Evolutionary conservation across 2,113 vertebrate genomes (phyloP), one percentile per base, ranked within the genome.

Genomic region (Oreochromis spilurus): DNA sequence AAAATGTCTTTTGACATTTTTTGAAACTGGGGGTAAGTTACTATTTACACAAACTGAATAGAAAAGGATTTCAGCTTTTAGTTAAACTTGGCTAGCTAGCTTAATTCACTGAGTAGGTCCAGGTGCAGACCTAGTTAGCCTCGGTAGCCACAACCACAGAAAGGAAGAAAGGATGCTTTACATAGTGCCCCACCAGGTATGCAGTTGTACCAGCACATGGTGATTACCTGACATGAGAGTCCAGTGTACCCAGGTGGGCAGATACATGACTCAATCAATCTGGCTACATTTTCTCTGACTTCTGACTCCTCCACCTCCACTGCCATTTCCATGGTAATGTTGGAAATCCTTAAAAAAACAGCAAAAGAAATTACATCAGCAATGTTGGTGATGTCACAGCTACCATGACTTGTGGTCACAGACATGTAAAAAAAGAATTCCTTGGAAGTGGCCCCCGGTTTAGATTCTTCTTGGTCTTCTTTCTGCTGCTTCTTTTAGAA

Each of bases 221-320:
- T 34, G 29, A 45, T 79, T 96, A 99, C 98, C 99, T 99, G 98
- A 87, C 99, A 99, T 3, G 99, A 99, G 77, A 97, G 93, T 70
- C 99, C 99, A 2, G 94, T 83, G 6, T 98, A 97, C 57, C 98
- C 98, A 24, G 83, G 60, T n/a, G 98, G 98, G 90, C 99, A 99
- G 54, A 91, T 24, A 17, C 99, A 99, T 0, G 95, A 96, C 94
- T 99, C 99, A 4, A 99, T 92, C 31, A 96, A 90, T 48, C 75
- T 93, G 13, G 97, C 97, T 17, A 13, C 26, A 1, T 19, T 79
- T 70, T 93, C 84, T 48, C 82, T 84, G 0, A 65, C 91, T 1
- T 87, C 67, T 21, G 94, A 92, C 67, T 75, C 92, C 6, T 93
- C 95, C 2, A 84, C 94, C 65, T 97, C 96, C 36, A 96, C 88